Evolutionary conservation across 2,888 invertebrate species (phyloP).

Genomic region (Cataglyphis albicans): DNA sequence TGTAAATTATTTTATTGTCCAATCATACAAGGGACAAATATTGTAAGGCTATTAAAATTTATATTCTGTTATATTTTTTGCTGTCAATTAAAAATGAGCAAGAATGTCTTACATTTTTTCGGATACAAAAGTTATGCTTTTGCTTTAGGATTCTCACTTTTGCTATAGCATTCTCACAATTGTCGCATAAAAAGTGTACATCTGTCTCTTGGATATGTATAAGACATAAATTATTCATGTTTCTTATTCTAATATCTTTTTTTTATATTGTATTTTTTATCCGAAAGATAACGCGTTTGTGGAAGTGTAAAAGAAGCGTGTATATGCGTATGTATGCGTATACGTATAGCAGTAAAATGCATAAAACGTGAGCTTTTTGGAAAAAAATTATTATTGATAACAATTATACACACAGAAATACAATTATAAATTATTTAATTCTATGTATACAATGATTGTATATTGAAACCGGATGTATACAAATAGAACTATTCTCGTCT

Average conservation of each 20-base stretch:
- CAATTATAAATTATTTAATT: constrained; percentile 45
- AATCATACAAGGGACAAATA: neutral
- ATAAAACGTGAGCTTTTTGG: constrained; percentile 16
- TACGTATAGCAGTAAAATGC: constrained; percentile 1
- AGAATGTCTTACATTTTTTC: constrained; percentile 15
- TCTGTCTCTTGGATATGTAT: neutral
- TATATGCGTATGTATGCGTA: neutral
- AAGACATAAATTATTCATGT: neutral
- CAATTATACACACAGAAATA: constrained; percentile 36
- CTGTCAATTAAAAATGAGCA: neutral
- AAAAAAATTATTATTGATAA: constrained; percentile 52
- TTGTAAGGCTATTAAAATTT: constrained; percentile 27
- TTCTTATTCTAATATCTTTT: neutral
- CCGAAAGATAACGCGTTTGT: neutral
- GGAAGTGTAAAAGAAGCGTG: constrained; percentile 7
- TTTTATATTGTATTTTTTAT: neutral
- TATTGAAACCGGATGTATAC: constrained; percentile 42
- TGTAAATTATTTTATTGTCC: constrained; percentile 37
- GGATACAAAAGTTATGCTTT: constrained; percentile 16
- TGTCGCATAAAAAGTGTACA: neutral
- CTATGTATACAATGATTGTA: constrained; percentile 61
- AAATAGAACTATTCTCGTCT: constrained; percentile 39
- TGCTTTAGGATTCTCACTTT: neutral
- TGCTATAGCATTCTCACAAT: constrained; percentile 4
- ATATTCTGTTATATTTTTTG: constrained; percentile 16